Evolutionary conservation across 1,140 invertebrate genomes (phyloP), one percentile per base, ranked within the genome.

Genomic region (Drosophila biarmipes): DNA sequence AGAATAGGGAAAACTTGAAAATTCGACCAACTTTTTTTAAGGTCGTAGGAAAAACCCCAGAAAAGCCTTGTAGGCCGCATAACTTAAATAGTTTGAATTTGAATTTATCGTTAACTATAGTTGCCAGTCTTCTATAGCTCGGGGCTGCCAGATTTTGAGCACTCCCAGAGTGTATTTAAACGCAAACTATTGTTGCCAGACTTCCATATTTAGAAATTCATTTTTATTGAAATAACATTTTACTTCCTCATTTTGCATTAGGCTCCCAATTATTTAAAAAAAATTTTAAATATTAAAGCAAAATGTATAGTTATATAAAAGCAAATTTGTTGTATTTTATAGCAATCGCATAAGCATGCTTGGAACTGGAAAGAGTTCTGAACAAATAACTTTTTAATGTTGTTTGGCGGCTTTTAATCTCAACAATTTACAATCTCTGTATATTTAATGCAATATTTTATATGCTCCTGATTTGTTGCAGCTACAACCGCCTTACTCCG

Each of bases 341-440:
- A 56, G 54, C 74, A 78, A 66, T 27, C 35, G 17, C 8, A 35
- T 40, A 40, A 77, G 34, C 48, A 63, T 37, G 7, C 35, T 34
- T 21, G 48, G 31, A 64, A 59, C 43, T n/a, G 52, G 29, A 37
- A 15, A 58, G 29, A 43, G 59, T 73, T 68, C 62, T 61, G 12
- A 57, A 74, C 51, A 62, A 76, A 52, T 42, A 51, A 63, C 12
- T 64, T 27, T 43, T 54, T 6, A 35, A 35, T 46, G 68, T 49
- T 69, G 46, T 57, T 56, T 54, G 43, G 48, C 54, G 73, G 62
- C 73, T 77, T 61, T 48, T 35, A 77, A 77, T 77, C 62, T 71
- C 63, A 77, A 55, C n/a, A 7, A 38, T 34, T 43, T 51, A 69
- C 38, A 45, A 46, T 35, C 11, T 40, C 11, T 31, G 29, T 48